Conservation (phyloP, 2,113 vertebrate genomes). For the Ploceus nigricollis region DNA sequence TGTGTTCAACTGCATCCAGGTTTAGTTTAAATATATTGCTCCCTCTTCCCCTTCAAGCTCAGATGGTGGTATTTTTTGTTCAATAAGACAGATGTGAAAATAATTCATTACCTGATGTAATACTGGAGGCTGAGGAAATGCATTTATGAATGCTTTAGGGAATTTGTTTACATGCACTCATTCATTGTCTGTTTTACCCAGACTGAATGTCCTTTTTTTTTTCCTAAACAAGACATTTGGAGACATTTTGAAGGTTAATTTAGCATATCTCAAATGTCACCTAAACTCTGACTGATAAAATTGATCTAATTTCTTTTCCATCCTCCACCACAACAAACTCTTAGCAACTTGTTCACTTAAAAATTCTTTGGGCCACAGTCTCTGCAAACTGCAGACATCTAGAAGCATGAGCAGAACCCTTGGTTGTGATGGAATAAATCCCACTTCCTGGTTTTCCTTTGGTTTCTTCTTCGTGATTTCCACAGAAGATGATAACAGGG, state of each 20-base stretch:
- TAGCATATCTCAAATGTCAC: conserved; percentile 35
- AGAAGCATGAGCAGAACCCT: background rate
- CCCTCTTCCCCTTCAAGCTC: background rate
- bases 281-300: background rate
- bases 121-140: background rate
- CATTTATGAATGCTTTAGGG: background rate
- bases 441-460: background rate
- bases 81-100: background rate
- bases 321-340: background rate
- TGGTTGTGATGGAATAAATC: background rate
- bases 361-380: background rate
- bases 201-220: background rate
- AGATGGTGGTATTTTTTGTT: background rate
- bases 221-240: background rate
- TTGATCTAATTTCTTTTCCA: background rate
- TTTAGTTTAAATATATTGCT: background rate
- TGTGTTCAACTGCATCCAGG: background rate
- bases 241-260: conserved; percentile 32
- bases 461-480: background rate
- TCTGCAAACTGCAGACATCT: background rate
- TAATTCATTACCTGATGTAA: background rate
- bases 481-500: background rate
- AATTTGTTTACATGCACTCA: conserved; percentile 5
- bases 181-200: background rate
- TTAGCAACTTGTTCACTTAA: background rate